Conservation (phyloP, 53 echinoderm and acorn worm species). For the Arbacia lixula region DNA sequence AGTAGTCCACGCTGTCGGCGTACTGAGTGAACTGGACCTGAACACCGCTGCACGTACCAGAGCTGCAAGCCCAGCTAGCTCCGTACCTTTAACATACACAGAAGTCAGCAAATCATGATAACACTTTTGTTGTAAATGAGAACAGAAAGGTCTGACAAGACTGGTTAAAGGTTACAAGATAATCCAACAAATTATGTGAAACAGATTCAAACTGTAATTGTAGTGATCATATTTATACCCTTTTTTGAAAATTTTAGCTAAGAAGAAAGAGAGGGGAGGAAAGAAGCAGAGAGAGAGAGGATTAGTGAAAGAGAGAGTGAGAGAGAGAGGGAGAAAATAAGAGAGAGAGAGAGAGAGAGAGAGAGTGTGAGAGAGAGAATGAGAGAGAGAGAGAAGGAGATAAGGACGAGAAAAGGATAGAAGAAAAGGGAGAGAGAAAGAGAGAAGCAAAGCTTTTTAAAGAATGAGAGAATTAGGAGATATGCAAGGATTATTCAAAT, state of each 20-base stretch:
- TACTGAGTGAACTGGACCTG: constrained; percentile 66
- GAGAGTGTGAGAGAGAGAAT: neutral
- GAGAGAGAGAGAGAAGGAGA: neutral
- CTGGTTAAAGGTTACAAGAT: too few species aligned
- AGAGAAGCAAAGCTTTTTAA: neutral
- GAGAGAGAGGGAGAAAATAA: neutral
- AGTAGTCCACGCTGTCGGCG: constrained; percentile 59
- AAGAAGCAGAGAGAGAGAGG: neutral
- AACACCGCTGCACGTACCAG: constrained; percentile 73
- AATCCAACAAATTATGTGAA: too few species aligned
- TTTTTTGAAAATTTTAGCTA: neutral
- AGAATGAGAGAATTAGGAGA: neutral
- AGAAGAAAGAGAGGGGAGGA: neutral
- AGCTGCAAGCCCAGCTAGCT: constrained; percentile 70
- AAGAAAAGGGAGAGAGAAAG: neutral
- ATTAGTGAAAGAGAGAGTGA: neutral
- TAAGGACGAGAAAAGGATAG: neutral
- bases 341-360: too few species aligned
- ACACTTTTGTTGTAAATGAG: neutral
- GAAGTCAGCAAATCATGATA: neutral
- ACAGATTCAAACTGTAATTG: too few species aligned
- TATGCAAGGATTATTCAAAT: neutral
- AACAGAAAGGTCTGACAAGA: too few species aligned
- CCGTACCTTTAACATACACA: constrained; percentile 53
- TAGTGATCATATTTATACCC: too few species aligned